Evolutionary conservation across 1,140 invertebrate genomes (phyloP), one percentile per base, ranked within the genome.

Genomic region (Euglossa dilemma): DNA sequence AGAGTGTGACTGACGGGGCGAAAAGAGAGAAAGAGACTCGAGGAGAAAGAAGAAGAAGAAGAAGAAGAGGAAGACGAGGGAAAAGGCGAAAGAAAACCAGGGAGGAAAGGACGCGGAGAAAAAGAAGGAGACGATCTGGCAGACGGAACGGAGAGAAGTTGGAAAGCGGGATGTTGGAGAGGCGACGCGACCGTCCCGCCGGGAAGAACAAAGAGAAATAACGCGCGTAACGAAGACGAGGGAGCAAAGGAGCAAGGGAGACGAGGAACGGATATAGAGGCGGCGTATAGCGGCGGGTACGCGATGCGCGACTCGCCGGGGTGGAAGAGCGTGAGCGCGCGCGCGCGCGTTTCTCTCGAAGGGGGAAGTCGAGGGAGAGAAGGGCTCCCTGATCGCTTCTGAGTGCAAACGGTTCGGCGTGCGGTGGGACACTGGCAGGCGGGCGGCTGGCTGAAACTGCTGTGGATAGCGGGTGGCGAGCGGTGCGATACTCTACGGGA

Each of bases 341-440:
- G 88, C 83, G 74, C 79, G 47, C 70, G 57, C 50, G 52, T 72
- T 43, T 80, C 79, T 73, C 70, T 80, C n/a, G 80, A 76, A 70
- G 78, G 77, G 88, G 88, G 87, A 91, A 85, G 82, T 80, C 83
- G 87, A 89, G 86, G 87, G 74, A 87, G 86, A 88, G 87, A 88
- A 88, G 87, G 86, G 89, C 90, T 90, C 89, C 85, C 85, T 90
- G 91, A 93, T 93, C 91, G 92, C 91, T 93, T 93, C 91, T 88
- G 92, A 93, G 93, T 92, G 93, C 92, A 94, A 93, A 93, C 93
- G 92, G 91, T 91, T 93, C 93, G 93, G 91, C 93, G 92, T 93
- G 93, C 93, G 92, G 92, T 92, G 93, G 94, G 93, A 94, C 93
- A 94, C 93, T 93, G 92, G 89, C 89, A 74, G 87, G 84, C 90